Evolutionary conservation across 1,140 invertebrate genomes (phyloP), one percentile per base, ranked within the genome.

Genomic region (Hestina assimilis): DNA sequence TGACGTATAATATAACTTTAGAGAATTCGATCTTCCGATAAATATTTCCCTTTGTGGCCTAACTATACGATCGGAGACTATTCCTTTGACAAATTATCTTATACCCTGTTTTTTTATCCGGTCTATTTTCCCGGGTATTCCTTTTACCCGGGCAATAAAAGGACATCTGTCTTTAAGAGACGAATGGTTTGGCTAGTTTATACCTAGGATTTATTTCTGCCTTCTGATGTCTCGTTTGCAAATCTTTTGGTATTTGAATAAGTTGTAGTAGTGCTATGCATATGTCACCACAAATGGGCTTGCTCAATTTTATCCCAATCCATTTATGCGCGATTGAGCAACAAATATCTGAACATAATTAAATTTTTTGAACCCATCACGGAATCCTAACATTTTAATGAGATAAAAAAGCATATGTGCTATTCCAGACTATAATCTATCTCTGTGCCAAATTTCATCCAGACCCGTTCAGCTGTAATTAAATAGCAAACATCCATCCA

Each of bases 61-160:
- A 48, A 57, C 47, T 45, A 40, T 40, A 31, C 45, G 38, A 17
- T 33, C 15, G 19, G 12, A 48, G 47, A 38, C 14, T 47, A 56
- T 57, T 57, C 42, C 59, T 62, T 57, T 62, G 59, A 62, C 53
- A 62, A 57, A 62, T 57, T 57, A 52, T 62, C 19, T 46, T 52
- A 56, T 62, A 47, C 42, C 17, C 47, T 17, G 21, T 45, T 46
- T 52, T 56, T 61, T 54, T 46, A 23, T 15, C 46, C 40, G 45
- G 15, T n/a, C 21, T n/a, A 14, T 40, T 26, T 51, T 8, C 15
- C 33, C 31, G 31, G 15, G 28, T 31, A 31, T 47, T 47, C 11
- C 26, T 35, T 47, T 20, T 47, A 21, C 45, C 45, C 29, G 45
- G 45, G n/a, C 31, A 47, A 47, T 47, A 47, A 38, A 20, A 20